A percentile compares a stretch with the other conserved stretches of the same genome.
These are phyloP conservation scores for Habropoda laboriosa DNA, from an alignment of 1,140 invertebrate genomes.

Conservation along the genomic window DNA sequence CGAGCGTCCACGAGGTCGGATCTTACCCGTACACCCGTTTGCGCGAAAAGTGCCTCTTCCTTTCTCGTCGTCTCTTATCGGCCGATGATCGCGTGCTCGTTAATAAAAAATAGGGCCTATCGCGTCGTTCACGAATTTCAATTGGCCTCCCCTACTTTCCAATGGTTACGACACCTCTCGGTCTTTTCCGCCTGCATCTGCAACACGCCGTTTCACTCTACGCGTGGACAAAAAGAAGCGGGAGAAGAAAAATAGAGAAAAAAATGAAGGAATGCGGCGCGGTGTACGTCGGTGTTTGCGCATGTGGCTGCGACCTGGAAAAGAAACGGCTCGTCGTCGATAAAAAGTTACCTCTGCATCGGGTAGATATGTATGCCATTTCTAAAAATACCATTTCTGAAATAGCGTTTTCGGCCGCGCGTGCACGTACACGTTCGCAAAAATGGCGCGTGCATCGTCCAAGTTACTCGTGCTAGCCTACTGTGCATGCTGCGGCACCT, in stretches of 20 bases:
- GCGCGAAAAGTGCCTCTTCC: background rate
- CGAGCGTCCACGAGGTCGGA: background rate
- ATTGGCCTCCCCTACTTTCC: too few relatives aligned
- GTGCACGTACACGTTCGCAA: constrained; percentile 25
- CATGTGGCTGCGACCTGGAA: constrained; percentile 39
- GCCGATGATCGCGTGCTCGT: background rate
- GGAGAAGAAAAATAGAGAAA: background rate
- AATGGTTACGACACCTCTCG: background rate
- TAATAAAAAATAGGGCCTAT: background rate
- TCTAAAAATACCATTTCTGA: constrained; percentile 55
- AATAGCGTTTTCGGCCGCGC: constrained; percentile 42
- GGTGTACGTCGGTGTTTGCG: constrained; percentile 14
- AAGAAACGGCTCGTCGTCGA: constrained; percentile 43
- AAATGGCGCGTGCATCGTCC: constrained; percentile 29
- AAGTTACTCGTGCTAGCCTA: too few relatives aligned
- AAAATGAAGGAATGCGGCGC: constrained; percentile 21
- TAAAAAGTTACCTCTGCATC: constrained; percentile 52
- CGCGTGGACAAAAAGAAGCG: background rate
- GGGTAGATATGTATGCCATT: constrained; percentile 52
- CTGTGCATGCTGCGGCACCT: too few relatives aligned
- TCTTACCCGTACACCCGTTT: background rate
- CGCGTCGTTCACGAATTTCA: too few relatives aligned
- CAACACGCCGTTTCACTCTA: background rate
- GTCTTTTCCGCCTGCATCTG: background rate
- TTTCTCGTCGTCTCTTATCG: background rate